A percentile compares a stretch with the other conserved stretches of the same genome.
Evolutionary conservation across 1,140 invertebrate genomes (phyloP).

Genomic region (Paramacrobiotus metropolitanus): DNA sequence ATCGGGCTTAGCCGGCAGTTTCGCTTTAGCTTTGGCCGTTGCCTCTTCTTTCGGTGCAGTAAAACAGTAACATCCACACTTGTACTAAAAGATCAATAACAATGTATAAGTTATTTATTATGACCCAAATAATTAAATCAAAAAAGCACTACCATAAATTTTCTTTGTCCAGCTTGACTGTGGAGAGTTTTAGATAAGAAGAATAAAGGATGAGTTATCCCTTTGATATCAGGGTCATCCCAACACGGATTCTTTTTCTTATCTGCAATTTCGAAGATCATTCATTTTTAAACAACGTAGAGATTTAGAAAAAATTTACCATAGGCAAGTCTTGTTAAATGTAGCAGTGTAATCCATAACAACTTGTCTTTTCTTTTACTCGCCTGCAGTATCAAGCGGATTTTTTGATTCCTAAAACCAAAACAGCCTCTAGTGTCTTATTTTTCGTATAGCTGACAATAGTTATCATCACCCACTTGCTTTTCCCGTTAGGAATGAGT

Average conservation of each 20-base stretch:
- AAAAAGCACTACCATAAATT: background rate
- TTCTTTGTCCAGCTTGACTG: background rate
- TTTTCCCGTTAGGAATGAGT: background rate
- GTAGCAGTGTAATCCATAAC: background rate
- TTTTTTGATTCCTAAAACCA: background rate
- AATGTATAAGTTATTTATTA: background rate
- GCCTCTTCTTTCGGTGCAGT: slow-evolving; percentile 5
- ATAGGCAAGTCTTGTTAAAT: background rate
- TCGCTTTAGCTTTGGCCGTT: background rate
- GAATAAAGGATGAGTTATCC: background rate
- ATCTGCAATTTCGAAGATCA: background rate
- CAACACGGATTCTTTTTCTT: background rate
- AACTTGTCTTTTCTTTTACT: background rate
- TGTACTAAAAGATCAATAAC: slow-evolving; percentile 33
- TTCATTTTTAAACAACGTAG: background rate
- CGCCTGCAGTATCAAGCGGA: background rate
- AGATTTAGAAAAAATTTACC: background rate
- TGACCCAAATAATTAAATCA: too few species aligned
- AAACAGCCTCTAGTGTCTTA: background rate
- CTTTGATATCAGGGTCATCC: background rate
- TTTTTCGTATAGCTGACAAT: too few species aligned
- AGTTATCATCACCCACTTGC: background rate
- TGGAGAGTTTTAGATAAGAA: background rate
- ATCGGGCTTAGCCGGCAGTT: background rate
- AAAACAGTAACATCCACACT: slow-evolving; percentile 60